A percentile compares a stretch with the other conserved stretches of the same genome.
These are phyloP conservation scores for Dermochelys coriacea DNA, from an alignment of 2,797 vertebrate genomes.

Conservation along the genomic window DNA sequence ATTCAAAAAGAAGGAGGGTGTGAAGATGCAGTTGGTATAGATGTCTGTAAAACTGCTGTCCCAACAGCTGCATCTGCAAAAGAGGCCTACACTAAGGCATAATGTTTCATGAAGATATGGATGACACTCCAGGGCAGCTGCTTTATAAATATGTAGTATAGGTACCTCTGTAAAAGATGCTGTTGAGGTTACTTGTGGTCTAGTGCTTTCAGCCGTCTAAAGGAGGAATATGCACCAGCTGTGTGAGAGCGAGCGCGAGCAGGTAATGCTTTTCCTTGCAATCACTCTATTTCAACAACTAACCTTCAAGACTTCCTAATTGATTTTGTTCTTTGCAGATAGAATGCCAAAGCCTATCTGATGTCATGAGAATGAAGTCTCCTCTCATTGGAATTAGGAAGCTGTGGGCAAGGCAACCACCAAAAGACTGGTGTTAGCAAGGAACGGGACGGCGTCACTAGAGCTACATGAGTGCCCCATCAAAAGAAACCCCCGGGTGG, in stretches of 20 bases:
- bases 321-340: not conserved
- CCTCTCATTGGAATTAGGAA: not conserved
- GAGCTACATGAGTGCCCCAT: too few species aligned
- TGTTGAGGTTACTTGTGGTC: not conserved
- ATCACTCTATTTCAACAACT: not conserved
- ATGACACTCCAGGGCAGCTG: not conserved
- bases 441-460: too few species aligned
- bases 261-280: not conserved
- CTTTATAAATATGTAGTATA: not conserved
- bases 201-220: not conserved
- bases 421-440: not conserved
- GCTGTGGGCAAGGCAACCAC: not conserved
- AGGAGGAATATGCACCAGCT: not conserved
- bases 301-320: not conserved
- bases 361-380: not conserved
- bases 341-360: not conserved
- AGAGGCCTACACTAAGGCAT: not conserved
- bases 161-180: not conserved
- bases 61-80: not conserved
- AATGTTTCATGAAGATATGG: not conserved
- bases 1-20: not conserved
- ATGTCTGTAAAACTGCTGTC: not conserved
- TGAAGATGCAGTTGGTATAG: not conserved
- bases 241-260: too few species aligned
- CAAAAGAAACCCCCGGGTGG: not conserved